A percentile compares a stretch with the other conserved stretches of the same genome.
These are phyloP conservation scores for Chaenodraco wilsoni DNA, from an alignment of 2,797 vertebrate species.

Conservation along the genomic window DNA sequence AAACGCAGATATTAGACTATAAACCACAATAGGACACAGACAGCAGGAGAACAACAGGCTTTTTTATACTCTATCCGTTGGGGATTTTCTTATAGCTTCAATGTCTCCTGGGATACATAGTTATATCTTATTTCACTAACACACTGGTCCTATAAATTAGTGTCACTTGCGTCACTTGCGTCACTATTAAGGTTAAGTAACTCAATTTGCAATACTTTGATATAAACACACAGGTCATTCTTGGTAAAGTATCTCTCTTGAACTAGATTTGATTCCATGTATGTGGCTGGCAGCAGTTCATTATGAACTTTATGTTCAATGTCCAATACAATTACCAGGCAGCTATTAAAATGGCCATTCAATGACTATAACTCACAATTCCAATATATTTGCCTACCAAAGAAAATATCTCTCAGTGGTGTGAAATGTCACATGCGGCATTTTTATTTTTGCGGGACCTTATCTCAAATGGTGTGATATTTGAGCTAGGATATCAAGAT, in stretches of 20 bases:
- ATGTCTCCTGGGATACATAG: slow-evolving; percentile 53
- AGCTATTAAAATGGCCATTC: slow-evolving; percentile 24
- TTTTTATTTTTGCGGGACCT: slow-evolving; percentile 25
- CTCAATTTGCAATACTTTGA: background rate
- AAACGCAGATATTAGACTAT: slow-evolving; percentile 66
- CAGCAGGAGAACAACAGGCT: slow-evolving; percentile 68
- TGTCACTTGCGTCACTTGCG: background rate
- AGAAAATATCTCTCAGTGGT: slow-evolving; percentile 15
- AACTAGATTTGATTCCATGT: background rate
- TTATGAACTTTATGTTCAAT: background rate
- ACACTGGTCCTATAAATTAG: slow-evolving; percentile 7
- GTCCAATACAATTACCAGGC: background rate
- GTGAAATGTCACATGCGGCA: slow-evolving; percentile 36
- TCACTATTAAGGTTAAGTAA: background rate
- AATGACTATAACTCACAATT: slow-evolving; percentile 57
- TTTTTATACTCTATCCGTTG: slow-evolving; percentile 56
- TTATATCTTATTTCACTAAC: slow-evolving; percentile 31
- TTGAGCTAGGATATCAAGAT: slow-evolving; percentile 31
- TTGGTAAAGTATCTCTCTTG: background rate
- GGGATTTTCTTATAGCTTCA: slow-evolving; percentile 44
- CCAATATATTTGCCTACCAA: slow-evolving; percentile 31
- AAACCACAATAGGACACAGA: slow-evolving; percentile 62
- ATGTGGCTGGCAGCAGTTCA: background rate
- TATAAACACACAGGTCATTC: background rate
- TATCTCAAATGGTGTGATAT: slow-evolving; percentile 49